Evolutionary conservation across 2,888 invertebrate species (phyloP), one percentile per base, ranked within the genome.

Genomic region (Selenia dentaria): DNA sequence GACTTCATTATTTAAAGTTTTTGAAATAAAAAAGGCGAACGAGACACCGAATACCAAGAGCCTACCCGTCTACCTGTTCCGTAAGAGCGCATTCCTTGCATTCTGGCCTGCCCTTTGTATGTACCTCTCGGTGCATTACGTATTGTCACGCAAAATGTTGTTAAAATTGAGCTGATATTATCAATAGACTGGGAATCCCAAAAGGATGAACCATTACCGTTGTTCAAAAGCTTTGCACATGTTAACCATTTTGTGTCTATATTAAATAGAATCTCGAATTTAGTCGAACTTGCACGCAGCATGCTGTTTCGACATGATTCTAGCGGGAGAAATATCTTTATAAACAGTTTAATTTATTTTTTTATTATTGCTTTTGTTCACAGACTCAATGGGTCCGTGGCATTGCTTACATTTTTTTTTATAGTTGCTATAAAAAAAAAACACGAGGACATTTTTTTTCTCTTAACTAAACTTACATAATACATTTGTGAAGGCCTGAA

Each of bases 31-130:
- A 44, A 41, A 39, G 44, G 24, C 27, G 57, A 64, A 62, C 62
- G 60, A 50, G 67, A 67, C 31, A 4, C 16, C 16, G 16, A 22
- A 22, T 22, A 1, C 22, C 8, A 9, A 29, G 24, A 27, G 39
- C 39, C 52, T 45, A 50, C 57, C 57, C 60, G 44, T 64, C 62
- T 73, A 72, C 72, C 70, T 71, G 72, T 58, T 40, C 55, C 56
- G 39, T 62, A 8, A 25, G 10, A 24, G 57, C 35, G 47, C 63
- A 73, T 73, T 73, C 73, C 61, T 51, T 39, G 54, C 57, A 70
- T 72, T 61, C 59, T 57, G 67, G 37, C 32, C 33, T 36, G 22
- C 13, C 24, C 26, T 42, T 49, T 47, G 47, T 45, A 1, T 29
- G 22, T 20, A 27, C 38, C 36, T 38, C 37, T 39, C 29, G 10